phyloP scores from a whole-genome alignment of 2,888 invertebrate species.

The Sturmia bella region DNA sequence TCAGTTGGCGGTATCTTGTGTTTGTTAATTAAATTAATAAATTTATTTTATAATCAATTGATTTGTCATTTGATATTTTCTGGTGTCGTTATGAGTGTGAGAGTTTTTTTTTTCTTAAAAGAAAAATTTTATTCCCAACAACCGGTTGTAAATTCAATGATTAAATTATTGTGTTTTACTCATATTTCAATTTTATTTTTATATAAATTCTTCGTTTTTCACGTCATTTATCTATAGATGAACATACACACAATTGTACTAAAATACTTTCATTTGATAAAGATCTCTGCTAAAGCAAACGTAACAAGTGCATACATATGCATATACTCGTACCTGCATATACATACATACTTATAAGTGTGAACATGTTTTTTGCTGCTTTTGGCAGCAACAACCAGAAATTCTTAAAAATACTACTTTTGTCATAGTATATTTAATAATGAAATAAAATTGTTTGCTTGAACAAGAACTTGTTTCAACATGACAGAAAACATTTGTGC shows the following conservation, averaged over 20 bases:
- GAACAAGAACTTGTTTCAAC: constrained; percentile 27
- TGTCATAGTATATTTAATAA: constrained; percentile 4
- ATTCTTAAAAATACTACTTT: constrained; percentile 33
- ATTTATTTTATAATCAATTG: constrained; percentile 59
- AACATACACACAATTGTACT: neutral
- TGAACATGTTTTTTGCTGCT: neutral
- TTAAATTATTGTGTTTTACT: constrained; percentile 34
- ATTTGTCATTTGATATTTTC: constrained; percentile 58
- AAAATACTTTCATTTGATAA: neutral
- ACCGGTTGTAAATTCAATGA: constrained; percentile 20
- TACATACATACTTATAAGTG: no score
- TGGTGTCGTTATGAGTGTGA: constrained; percentile 22
- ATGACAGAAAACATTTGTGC: neutral
- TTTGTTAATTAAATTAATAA: constrained; percentile 60
- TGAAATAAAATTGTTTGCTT: constrained; percentile 16
- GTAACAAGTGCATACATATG: neutral
- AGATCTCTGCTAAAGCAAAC: constrained; percentile 1
- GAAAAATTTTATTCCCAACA: constrained; percentile 12
- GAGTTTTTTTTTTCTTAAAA: neutral
- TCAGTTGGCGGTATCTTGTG: constrained; percentile 45
- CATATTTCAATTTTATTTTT: constrained; percentile 26
- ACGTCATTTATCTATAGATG: constrained; percentile 32
- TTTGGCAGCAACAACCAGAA: constrained; percentile 31
- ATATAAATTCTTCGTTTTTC: constrained; percentile 26
- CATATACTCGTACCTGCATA: no score